Evolutionary conservation across 2,888 invertebrate species (phyloP), one percentile per base, ranked within the genome.

Genomic region (Barypeithes pellucidus): DNA sequence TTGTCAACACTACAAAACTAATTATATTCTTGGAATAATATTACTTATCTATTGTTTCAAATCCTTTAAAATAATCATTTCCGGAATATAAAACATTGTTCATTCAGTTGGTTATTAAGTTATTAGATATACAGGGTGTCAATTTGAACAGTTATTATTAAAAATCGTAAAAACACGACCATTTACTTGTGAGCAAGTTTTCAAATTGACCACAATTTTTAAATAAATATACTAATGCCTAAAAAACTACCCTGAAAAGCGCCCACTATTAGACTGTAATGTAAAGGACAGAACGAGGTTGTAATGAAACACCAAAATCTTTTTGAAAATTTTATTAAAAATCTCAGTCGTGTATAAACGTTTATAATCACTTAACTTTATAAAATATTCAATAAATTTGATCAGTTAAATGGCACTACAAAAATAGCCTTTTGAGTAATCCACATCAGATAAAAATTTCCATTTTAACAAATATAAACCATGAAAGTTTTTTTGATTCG

Each of bases 361-460:
- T 24, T 57, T 33, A n/a, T 52, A 57, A 33, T 11, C 33, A 36
- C 2, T 33, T 57, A 57, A 33, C 54, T 33, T 57, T n/a, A 57
- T 57, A 57, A 57, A 57, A 57, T 18, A 57, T 57, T 57, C 9
- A 9, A 57, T 22, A 57, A 24, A 52, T 29, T 52, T 29, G 52
- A 57, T 57, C 33, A 57, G 14, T 57, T 29, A 1, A 57, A 57
- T 57, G 54, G 54, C 54, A 57, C 54, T 57, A 57, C 33, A 57
- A 54, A 54, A 54, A 54, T 57, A 57, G 18, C 33, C 3, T 33
- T 14, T 54, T 20, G 4, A 20, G 5, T 52, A 8, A 52, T 52
- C 12, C n/a, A 8, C 24, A 52, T 52, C 29, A 52, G 24, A 52
- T 52, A 24, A 29, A 52, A 5, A 22, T 22, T 22, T 50, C 50